These are phyloP conservation scores for Melanocharis versteri DNA, from an alignment of 2,113 vertebrate genomes.

Conservation along the genomic window DNA sequence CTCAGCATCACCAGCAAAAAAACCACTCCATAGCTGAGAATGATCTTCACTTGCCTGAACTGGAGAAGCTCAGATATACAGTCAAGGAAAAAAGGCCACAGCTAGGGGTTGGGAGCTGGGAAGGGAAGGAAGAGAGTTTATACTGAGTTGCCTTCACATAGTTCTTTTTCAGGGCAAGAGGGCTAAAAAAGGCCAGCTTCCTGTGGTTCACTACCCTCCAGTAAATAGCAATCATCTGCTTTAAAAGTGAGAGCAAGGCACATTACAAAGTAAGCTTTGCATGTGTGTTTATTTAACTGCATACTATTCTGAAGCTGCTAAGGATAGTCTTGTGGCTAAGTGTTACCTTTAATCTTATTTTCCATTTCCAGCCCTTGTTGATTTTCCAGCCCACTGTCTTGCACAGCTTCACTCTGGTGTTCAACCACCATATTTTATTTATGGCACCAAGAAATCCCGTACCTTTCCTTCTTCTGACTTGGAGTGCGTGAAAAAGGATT, in stretches of 20 bases:
- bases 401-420: slow-evolving; percentile 52
- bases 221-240: slow-evolving; percentile 54
- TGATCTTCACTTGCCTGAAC: background rate
- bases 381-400: slow-evolving; percentile 61
- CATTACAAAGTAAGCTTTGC: background rate
- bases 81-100: background rate
- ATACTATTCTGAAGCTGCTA: slow-evolving; percentile 63
- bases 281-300: slow-evolving; percentile 16
- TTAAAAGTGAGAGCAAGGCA: slow-evolving; percentile 29
- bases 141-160: background rate
- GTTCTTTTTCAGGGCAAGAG: background rate
- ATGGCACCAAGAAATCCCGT: slow-evolving; percentile 17
- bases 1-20: background rate
- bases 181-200: slow-evolving; percentile 30
- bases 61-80: background rate
- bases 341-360: slow-evolving; percentile 65
- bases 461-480: background rate
- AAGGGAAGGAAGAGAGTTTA: background rate
- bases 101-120: background rate
- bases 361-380: slow-evolving; percentile 65
- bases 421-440: slow-evolving; percentile 43
- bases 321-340: slow-evolving; percentile 34
- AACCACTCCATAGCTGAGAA: background rate
- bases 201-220: background rate
- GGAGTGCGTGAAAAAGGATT: background rate